These are phyloP conservation scores for Napeogenes sylphis DNA, from an alignment of 2,888 invertebrate genomes.

Conservation along the genomic window DNA sequence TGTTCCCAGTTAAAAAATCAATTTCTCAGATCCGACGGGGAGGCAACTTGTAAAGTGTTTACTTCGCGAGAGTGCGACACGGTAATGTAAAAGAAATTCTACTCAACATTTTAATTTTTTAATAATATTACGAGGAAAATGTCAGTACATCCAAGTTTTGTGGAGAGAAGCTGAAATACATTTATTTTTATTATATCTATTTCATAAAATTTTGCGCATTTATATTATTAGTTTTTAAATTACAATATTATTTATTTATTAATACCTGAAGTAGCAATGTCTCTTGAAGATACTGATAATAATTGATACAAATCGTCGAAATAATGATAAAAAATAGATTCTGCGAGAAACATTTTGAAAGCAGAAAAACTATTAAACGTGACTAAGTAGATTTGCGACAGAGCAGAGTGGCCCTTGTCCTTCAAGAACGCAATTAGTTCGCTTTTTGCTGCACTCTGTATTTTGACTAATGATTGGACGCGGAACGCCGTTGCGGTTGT, in stretches of 20 bases:
- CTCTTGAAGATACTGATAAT: conserved; percentile 24
- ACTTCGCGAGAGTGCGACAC: conserved; percentile 45
- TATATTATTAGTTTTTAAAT: too few species aligned
- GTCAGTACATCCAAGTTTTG: conserved; percentile 12
- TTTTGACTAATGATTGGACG: conserved; percentile 72
- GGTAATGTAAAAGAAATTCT: conserved; percentile 49
- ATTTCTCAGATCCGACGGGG: conserved; percentile 61
- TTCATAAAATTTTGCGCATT: too few species aligned
- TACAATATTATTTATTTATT: too few species aligned
- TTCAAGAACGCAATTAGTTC: conserved; percentile 73
- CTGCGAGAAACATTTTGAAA: conserved; percentile 42
- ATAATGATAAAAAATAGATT: conserved; percentile 40
- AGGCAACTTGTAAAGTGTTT: conserved; percentile 67
- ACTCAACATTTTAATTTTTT: conserved; percentile 60
- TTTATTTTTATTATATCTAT: conserved; percentile 4
- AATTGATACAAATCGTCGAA: conserved; percentile 40
- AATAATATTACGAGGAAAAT: conserved; percentile 52
- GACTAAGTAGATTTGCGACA: conserved; percentile 71
- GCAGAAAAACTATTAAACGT: conserved; percentile 70
- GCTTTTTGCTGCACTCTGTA: conserved; percentile 70
- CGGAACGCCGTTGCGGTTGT: conserved; percentile 56
- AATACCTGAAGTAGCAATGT: conserved; percentile 4
- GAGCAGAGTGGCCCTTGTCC: conserved; percentile 68
- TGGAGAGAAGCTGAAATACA: conserved; percentile 17
- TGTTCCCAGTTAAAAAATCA: conserved; percentile 73